Percentiles rank a stretch among this genome's conserved stretches.
phyloP scores from a whole-genome alignment of 2,888 invertebrate genomes.

The Parnassius mnemosyne region DNA sequence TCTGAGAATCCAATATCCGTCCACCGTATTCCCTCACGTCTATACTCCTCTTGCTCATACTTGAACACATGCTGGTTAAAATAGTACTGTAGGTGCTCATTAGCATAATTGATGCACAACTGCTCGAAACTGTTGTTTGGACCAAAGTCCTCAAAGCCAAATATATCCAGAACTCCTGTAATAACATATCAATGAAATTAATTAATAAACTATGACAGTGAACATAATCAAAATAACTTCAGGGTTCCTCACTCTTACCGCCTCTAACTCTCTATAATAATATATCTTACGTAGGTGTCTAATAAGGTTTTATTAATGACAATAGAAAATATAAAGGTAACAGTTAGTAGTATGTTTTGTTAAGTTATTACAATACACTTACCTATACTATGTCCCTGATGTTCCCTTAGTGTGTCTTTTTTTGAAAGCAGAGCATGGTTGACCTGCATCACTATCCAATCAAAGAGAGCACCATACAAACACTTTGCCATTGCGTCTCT shows the following conservation, averaged over 20 bases:
- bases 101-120: constrained; percentile 98
- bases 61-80: constrained; percentile 99
- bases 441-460: constrained; percentile 98
- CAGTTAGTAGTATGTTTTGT: too few relatives aligned
- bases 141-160: constrained; percentile 98
- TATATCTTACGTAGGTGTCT: too few relatives aligned
- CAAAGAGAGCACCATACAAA: constrained; percentile 96
- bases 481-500: constrained; percentile 98
- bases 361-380: constrained; percentile 14
- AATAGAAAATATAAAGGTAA: too few relatives aligned
- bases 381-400: constrained; percentile 95
- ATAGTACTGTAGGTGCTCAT: constrained; percentile 97
- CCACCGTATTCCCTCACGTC: constrained; percentile 96
- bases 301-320: too few relatives aligned
- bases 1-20: constrained; percentile 97
- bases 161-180: constrained; percentile 94
- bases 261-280: too few relatives aligned
- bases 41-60: constrained; percentile 97
- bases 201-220: background rate
- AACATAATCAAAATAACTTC: too few relatives aligned
- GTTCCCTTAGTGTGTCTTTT: constrained; percentile 91
- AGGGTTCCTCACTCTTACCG: too few relatives aligned
- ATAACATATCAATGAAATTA: constrained; percentile 11
- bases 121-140: constrained; percentile 96
- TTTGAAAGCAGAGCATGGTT: constrained; percentile 96